A percentile compares a stretch with the other conserved stretches of the same genome.
Conservation (phyloP, 1,140 invertebrate genomes). For the Bemisia tabaci region DNA sequence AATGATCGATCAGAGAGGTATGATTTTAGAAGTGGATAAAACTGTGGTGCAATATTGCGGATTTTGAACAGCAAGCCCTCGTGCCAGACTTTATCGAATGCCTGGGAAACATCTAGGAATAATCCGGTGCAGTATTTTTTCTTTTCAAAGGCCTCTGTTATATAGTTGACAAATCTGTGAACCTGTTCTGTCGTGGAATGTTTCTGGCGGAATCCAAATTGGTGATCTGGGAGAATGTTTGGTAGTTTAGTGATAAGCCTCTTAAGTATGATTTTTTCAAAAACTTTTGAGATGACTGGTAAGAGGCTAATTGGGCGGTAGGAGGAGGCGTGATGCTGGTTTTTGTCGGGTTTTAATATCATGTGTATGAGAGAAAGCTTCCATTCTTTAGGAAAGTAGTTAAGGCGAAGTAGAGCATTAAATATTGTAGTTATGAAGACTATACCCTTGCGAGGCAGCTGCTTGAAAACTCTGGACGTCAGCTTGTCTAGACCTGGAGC, state of each 20-base stretch:
- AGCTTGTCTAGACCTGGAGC: constrained; percentile 13
- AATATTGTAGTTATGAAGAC: constrained; percentile 5
- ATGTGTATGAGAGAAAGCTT: constrained; percentile 28
- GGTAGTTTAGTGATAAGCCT: constrained; percentile 9
- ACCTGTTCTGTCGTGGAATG: constrained; percentile 29
- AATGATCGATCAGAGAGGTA: not conserved
- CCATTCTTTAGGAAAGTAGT: constrained; percentile 19
- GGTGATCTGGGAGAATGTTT: constrained; percentile 13
- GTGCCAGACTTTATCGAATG: not conserved
- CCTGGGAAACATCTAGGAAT: too few relatives aligned
- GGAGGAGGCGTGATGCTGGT: constrained; percentile 18
- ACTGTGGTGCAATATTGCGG: not conserved
- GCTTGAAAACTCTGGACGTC: constrained; percentile 4
- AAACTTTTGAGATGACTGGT: constrained; percentile 22
- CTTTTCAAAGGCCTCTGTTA: constrained; percentile 23
- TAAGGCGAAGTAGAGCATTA: constrained; percentile 8
- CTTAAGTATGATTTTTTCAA: constrained; percentile 23
- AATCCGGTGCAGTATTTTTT: constrained; percentile 23
- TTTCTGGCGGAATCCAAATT: constrained; percentile 29
- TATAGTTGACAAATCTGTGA: constrained; percentile 25
- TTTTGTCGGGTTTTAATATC: constrained; percentile 25
- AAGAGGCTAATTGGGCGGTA: constrained; percentile 30
- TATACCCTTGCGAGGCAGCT: constrained; percentile 9
- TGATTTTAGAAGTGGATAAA: constrained; percentile 3
- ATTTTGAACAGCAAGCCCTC: constrained; percentile 2